Evolutionary conservation across 2,888 invertebrate species (phyloP).

Genomic region (Alcis repandata): DNA sequence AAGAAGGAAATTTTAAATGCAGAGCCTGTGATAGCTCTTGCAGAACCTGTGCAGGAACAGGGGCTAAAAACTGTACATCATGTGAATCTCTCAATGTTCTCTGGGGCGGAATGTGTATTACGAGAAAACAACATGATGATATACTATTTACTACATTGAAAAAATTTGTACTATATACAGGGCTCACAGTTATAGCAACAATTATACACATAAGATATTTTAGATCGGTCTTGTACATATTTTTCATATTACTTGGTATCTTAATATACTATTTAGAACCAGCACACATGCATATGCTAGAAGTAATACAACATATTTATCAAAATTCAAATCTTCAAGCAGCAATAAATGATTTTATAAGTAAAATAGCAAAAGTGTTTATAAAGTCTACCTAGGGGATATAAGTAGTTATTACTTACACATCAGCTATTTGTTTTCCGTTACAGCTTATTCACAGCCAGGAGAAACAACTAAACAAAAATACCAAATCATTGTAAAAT

Average conservation of each 20-base stretch:
- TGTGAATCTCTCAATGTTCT: conserved; percentile 86
- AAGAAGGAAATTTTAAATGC: conserved; percentile 93
- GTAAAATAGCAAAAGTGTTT: conserved; percentile 9
- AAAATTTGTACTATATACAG: conserved; percentile 64
- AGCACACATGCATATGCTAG: conserved; percentile 53
- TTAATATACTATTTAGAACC: conserved; percentile 69
- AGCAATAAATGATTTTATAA: conserved; percentile 6
- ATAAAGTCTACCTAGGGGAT: background rate
- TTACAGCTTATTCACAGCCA: too few species aligned
- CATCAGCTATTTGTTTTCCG: background rate
- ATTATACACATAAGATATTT: conserved; percentile 43
- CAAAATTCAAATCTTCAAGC: conserved; percentile 19
- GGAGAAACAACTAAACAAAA: too few species aligned
- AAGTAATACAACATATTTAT: conserved; percentile 50
- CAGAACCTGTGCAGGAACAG: conserved; percentile 93
- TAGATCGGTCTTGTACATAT: conserved; percentile 21
- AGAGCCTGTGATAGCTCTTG: conserved; percentile 94
- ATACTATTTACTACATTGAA: conserved; percentile 58
- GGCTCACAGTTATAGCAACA: conserved; percentile 58
- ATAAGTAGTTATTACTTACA: background rate
- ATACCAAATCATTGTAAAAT: too few species aligned
- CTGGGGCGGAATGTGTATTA: conserved; percentile 72
- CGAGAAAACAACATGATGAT: conserved; percentile 58
- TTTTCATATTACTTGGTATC: conserved; percentile 50
- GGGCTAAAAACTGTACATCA: conserved; percentile 93